These are phyloP conservation scores for Thalassophryne amazonica DNA, from an alignment of 2,797 vertebrate species.

Conservation along the genomic window DNA sequence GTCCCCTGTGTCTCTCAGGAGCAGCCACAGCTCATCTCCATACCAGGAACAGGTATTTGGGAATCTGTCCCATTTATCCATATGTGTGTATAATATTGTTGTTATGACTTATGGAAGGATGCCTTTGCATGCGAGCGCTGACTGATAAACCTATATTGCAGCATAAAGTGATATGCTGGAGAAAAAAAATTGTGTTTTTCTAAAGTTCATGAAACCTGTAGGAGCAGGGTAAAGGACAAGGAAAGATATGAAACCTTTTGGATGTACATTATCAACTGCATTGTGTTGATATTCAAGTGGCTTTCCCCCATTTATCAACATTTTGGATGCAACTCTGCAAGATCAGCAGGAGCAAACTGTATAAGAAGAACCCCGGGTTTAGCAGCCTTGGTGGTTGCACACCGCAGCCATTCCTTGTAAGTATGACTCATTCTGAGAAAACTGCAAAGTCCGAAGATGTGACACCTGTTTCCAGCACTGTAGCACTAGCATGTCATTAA, in stretches of 20 bases:
- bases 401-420: neutral
- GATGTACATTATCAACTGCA: neutral
- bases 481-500: neutral
- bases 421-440: neutral
- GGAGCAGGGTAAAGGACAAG: neutral
- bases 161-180: neutral
- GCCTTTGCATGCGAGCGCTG: neutral
- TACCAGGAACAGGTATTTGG: too few relatives aligned
- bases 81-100: too few relatives aligned
- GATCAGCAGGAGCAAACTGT: neutral
- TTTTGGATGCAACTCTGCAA: conserved; percentile 11
- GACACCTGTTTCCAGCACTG: neutral
- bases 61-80: too few relatives aligned
- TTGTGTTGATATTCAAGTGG: neutral
- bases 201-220: neutral
- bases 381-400: neutral
- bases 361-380: neutral
- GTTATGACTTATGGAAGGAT: too few relatives aligned
- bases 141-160: conserved; percentile 4
- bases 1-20: neutral
- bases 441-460: neutral
- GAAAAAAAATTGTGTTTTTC: neutral
- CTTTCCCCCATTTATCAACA: neutral
- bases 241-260: neutral
- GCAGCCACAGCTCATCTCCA: conserved; percentile 9